These are phyloP conservation scores for Adelosebastes latens DNA, from an alignment of 2,797 vertebrate genomes.

Conservation along the genomic window DNA sequence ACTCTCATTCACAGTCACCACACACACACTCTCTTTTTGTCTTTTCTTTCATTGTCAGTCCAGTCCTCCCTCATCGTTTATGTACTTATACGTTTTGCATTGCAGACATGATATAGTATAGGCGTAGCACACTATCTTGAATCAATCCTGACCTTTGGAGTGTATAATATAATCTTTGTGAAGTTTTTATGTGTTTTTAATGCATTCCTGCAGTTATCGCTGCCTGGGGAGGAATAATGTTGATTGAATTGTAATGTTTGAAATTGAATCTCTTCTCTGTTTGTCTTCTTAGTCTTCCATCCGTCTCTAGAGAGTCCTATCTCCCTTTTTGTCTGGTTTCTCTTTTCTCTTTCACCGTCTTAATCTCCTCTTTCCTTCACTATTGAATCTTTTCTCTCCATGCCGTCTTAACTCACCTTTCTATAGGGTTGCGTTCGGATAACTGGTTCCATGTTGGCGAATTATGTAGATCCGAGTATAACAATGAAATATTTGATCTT, in stretches of 20 bases:
- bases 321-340: conserved; percentile 5
- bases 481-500: conserved; percentile 2
- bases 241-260: conserved; percentile 72
- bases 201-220: conserved; percentile 59
- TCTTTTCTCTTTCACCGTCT: conserved; percentile 5
- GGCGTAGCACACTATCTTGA: conserved; percentile 36
- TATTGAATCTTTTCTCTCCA: neutral
- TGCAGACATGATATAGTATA: conserved; percentile 26
- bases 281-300: conserved; percentile 52
- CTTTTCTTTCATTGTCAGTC: conserved; percentile 23
- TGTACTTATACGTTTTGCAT: conserved; percentile 43
- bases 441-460: neutral
- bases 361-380: neutral
- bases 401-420: conserved; percentile 7
- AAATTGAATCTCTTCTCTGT: conserved; percentile 61
- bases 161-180: conserved; percentile 48
- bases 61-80: conserved; percentile 16
- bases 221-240: conserved; percentile 66
- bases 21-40: conserved; percentile 20
- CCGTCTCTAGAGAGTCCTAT: conserved; percentile 37
- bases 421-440: conserved; percentile 4
- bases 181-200: conserved; percentile 68
- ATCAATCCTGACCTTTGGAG: conserved; percentile 56
- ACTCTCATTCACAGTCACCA: conserved; percentile 47
- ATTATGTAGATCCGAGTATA: neutral